Percentiles rank a stretch among this genome's conserved stretches.
Conservation (phyloP, 2,888 invertebrate species). For the Pyrgus malvae region DNA sequence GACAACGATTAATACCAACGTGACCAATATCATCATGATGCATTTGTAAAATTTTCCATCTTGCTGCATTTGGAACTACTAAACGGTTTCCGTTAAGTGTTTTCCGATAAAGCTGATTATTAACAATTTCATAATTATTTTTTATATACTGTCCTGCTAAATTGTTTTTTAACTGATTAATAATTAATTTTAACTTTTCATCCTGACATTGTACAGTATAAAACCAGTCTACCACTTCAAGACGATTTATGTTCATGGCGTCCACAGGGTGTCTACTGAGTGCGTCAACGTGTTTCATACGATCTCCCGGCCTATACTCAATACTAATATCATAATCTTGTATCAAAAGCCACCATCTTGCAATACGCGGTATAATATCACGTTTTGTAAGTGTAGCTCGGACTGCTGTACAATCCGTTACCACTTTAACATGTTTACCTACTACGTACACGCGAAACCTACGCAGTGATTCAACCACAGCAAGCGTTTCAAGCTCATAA, state of each 20-base stretch:
- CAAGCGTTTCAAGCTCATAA: conserved; percentile 50
- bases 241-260: conserved; percentile 28
- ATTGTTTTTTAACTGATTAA: conserved; percentile 2
- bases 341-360: conserved; percentile 46
- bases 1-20: conserved; percentile 34
- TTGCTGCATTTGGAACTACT: conserved; percentile 38
- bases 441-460: conserved; percentile 37
- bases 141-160: conserved; percentile 22
- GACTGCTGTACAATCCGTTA: conserved; percentile 45
- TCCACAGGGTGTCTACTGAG: conserved; percentile 7
- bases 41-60: conserved; percentile 43
- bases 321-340: conserved; percentile 44
- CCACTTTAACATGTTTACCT: conserved; percentile 34
- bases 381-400: conserved; percentile 39
- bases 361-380: conserved; percentile 41
- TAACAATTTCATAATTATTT: conserved; percentile 30
- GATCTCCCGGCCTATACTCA: conserved; percentile 42
- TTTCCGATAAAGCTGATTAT: conserved; percentile 34
- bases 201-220: conserved; percentile 35
- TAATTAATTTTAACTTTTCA: conserved; percentile 31
- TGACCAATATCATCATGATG: conserved; percentile 46
- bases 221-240: conserved; percentile 38
- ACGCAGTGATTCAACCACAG: conserved; percentile 41
- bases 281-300: neutral
- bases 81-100: conserved; percentile 36